These are phyloP conservation scores for Artemia sinica DNA, from an alignment of 2,888 invertebrate genomes.

Conservation along the genomic window DNA sequence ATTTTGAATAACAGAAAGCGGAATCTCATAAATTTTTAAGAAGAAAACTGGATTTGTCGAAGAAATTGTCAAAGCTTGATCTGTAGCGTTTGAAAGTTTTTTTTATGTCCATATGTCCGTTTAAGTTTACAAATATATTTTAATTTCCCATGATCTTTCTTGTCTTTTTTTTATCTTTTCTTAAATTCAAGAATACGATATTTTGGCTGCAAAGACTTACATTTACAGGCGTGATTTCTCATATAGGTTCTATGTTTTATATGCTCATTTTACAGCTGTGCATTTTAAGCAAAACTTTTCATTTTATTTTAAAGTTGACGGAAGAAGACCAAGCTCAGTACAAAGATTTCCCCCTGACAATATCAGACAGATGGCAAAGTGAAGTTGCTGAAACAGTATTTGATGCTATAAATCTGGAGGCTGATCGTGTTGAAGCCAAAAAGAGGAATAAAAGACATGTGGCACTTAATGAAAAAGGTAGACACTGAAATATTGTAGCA, in stretches of 20 bases:
- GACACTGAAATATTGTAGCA: too few species aligned
- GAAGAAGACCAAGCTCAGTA: conserved; percentile 95
- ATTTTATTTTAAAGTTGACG: conserved; percentile 45
- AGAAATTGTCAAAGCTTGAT: too few species aligned
- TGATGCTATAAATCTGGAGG: conserved; percentile 90
- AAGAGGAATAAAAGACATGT: conserved; percentile 82
- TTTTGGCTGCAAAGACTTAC: too few species aligned
- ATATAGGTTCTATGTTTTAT: neutral
- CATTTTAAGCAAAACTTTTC: neutral
- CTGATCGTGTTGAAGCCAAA: conserved; percentile 89
- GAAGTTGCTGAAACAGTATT: conserved; percentile 98
- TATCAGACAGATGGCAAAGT: conserved; percentile 97
- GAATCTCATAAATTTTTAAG: too few species aligned
- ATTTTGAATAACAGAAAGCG: too few species aligned
- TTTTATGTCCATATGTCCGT: too few species aligned
- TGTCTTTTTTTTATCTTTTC: too few species aligned
- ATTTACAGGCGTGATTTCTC: neutral
- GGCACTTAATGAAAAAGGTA: conserved; percentile 82
- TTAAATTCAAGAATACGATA: too few species aligned
- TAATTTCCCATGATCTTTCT: too few species aligned
- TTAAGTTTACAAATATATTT: too few species aligned
- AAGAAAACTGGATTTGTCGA: too few species aligned
- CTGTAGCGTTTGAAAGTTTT: too few species aligned
- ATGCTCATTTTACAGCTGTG: neutral
- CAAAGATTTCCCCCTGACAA: conserved; percentile 93